Percentiles rank a stretch among this genome's conserved stretches.
phyloP scores from a whole-genome alignment of 2,113 vertebrate genomes.

The Oceanites oceanicus region DNA sequence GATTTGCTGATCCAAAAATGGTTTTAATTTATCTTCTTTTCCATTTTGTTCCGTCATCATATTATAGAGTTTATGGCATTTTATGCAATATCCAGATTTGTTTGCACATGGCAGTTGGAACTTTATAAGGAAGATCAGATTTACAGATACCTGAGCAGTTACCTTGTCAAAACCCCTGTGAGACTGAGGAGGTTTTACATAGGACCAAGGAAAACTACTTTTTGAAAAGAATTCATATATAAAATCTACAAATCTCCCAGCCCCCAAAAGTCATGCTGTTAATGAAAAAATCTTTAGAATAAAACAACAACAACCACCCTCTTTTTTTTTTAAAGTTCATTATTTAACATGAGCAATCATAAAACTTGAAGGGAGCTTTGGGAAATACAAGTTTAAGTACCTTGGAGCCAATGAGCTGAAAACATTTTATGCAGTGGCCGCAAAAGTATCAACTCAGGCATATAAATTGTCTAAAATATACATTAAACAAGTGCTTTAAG shows the following conservation, averaged over 20 bases:
- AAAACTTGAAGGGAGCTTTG: not conserved
- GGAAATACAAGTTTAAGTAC: slow-evolving; percentile 12
- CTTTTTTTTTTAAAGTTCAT: not conserved
- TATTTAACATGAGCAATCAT: not conserved
- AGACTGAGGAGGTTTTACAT: rapidly evolving
- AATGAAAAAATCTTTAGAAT: not conserved
- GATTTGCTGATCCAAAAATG: not conserved
- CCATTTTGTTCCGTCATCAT: not conserved
- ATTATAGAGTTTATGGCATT: not conserved
- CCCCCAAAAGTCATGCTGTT: not conserved
- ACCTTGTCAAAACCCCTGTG: not conserved
- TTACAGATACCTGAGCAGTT: not conserved
- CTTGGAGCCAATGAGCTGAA: slow-evolving; percentile 1
- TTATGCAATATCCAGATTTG: not conserved
- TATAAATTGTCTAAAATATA: slow-evolving; percentile 45
- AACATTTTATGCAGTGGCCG: not conserved
- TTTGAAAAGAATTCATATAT: not conserved
- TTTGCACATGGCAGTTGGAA: not conserved
- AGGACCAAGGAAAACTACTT: not conserved
- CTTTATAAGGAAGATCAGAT: not conserved
- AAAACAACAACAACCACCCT: not conserved
- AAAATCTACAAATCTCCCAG: not conserved
- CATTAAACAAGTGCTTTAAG: slow-evolving; percentile 32
- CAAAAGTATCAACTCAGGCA: not conserved
- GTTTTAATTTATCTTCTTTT: not conserved